Percentiles rank a stretch among this genome's conserved stretches.
Evolutionary conservation across 2,797 vertebrate species (phyloP).

Genomic region (Malurus splendens): DNA sequence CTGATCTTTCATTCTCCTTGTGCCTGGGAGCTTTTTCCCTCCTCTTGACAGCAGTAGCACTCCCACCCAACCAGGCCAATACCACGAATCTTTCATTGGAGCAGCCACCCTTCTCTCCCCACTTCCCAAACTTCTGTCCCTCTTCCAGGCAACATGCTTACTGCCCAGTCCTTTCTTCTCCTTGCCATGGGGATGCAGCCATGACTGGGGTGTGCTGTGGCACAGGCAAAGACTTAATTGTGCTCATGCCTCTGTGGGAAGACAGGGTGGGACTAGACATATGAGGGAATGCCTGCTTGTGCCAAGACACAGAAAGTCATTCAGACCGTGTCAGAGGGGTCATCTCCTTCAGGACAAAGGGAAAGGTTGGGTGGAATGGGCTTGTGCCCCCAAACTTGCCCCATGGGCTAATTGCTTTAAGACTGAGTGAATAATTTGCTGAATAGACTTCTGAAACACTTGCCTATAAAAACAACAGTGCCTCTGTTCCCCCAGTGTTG

Average conservation of each 20-base stretch:
- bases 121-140: not conserved
- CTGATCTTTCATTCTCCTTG: not conserved
- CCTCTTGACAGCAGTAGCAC: not conserved
- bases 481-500: conserved; percentile 42
- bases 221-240: not conserved
- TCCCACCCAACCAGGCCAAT: not conserved
- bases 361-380: not conserved
- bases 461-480: conserved; percentile 31
- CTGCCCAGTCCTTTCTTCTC: not conserved
- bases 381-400: not conserved
- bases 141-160: not conserved
- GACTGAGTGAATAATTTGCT: not conserved
- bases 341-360: not conserved
- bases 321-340: not conserved
- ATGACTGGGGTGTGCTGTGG: not conserved
- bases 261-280: not conserved
- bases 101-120: not conserved
- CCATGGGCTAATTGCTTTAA: not conserved
- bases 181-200: not conserved
- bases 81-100: not conserved
- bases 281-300: not conserved
- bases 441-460: conserved; percentile 31
- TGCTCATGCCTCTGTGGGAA: not conserved
- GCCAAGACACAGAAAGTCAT: not conserved
- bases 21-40: not conserved